Evolutionary conservation across 2,113 vertebrate genomes (phyloP).

Genomic region (Gasterosteus aculeatus): DNA sequence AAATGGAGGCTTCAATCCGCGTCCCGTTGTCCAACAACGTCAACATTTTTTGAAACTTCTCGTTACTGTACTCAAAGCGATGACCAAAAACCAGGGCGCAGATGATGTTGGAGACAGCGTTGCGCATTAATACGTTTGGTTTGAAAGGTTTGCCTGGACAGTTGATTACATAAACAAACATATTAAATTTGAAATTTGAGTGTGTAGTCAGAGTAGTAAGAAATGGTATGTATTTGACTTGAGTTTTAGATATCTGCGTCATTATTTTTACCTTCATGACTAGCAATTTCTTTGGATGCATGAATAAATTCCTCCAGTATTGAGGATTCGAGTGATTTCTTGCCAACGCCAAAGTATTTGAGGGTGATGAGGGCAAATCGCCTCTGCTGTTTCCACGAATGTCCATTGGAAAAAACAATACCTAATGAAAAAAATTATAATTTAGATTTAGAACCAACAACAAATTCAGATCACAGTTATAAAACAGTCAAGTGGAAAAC

Average conservation of each 20-base stretch:
- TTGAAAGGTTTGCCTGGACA: slow-evolving; percentile 45
- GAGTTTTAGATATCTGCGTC: neutral
- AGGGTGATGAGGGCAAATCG: slow-evolving; percentile 5
- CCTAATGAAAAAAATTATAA: neutral
- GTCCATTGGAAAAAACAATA: neutral
- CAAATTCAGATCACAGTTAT: neutral
- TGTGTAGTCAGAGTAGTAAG: neutral
- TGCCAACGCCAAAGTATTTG: slow-evolving; percentile 11
- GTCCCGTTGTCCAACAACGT: slow-evolving; percentile 59
- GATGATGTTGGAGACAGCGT: slow-evolving; percentile 81
- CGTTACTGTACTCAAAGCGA: slow-evolving; percentile 81
- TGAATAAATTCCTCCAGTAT: neutral
- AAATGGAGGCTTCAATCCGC: slow-evolving; percentile 54
- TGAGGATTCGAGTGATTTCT: slow-evolving; percentile 5
- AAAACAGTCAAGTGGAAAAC: too few relatives aligned
- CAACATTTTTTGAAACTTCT: slow-evolving; percentile 77
- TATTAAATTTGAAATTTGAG: neutral
- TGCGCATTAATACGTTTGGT: slow-evolving; percentile 80
- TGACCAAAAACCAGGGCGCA: slow-evolving; percentile 83
- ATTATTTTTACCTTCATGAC: neutral
- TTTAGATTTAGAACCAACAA: neutral
- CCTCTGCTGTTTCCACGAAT: slow-evolving; percentile 1
- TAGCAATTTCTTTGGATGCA: slow-evolving; percentile 1
- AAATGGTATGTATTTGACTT: neutral
- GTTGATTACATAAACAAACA: neutral